Evolutionary conservation across 2,113 vertebrate species (phyloP).

Genomic region (Thamnophis sirtalis): DNA sequence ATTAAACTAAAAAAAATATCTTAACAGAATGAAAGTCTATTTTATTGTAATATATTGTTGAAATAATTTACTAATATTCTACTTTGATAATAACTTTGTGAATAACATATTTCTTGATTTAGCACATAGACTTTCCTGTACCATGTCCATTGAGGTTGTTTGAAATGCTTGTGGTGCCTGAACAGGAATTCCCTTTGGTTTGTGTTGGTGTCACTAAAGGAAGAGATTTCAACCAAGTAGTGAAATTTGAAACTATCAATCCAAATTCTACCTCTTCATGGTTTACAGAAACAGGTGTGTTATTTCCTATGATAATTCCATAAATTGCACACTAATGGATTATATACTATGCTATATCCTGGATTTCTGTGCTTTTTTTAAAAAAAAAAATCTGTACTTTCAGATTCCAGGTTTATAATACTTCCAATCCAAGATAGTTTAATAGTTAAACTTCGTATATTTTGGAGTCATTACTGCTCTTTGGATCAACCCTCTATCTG

Average conservation of each 20-base stretch:
- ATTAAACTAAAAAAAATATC: neutral
- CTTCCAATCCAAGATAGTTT: neutral
- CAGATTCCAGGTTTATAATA: neutral
- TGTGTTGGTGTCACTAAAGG: conserved; percentile 94
- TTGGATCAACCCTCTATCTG: neutral
- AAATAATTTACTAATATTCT: neutral
- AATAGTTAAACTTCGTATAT: neutral
- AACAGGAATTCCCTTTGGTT: conserved; percentile 92
- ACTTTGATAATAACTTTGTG: neutral
- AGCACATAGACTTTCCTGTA: conserved; percentile 95
- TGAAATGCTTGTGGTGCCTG: conserved; percentile 97
- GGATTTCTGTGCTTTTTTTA: neutral
- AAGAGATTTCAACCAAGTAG: conserved; percentile 91
- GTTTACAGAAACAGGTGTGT: conserved; percentile 93
- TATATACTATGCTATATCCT: neutral
- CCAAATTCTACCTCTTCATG: conserved; percentile 91
- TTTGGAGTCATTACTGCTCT: neutral
- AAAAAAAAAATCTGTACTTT: too few relatives aligned
- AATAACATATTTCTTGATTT: conserved; percentile 32
- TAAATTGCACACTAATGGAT: neutral
- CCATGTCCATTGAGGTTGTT: conserved; percentile 92
- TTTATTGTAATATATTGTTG: neutral
- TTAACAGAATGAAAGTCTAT: neutral
- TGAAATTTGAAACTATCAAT: conserved; percentile 94
- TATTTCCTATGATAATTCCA: neutral